Base-by-base conservation (phyloP, 2,113 vertebrate species). In the Felis chaus region DNA sequence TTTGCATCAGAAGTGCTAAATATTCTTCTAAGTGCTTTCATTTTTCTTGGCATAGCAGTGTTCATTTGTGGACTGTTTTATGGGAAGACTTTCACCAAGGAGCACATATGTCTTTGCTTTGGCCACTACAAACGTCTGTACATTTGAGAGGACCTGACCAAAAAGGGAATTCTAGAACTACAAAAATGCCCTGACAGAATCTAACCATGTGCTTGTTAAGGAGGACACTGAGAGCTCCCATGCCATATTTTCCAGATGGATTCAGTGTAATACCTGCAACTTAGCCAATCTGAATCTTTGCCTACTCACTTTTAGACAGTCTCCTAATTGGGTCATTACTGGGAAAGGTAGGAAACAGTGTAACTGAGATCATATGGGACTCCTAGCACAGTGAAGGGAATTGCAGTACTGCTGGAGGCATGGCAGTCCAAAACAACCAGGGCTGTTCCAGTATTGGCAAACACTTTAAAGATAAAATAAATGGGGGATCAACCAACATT, bases 381-480 rank as follows among this genome's bases (percentile, higher is more conserved):
- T 36, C 8, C 13, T 19, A 57, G 45, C 5, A 25, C 36, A 29
- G 10, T 6, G 48, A 74, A n/a, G 68, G 68, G n/a, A 45, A 16
- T 87, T 23, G 76, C 63, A 69, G 0, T 5, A 13, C 57, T 55
- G 45, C 33, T 55, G 33, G 66, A 7, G n/a, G 50, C 0, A 1
- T 92, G 87, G 41, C 14, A 4, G 31, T 23, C 29, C 27, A 48
- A 48, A 27, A 65, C 71, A 74, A 19, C 63, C 8, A 3, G 45
- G 23, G 5, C 57, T 71, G 25, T 36, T 95, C 29, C 39, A 41
- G 9, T 31, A 71, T 69, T 84, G 79, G 81, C 79, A 94, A 69
- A 86, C 27, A 65, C 50, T 93, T 96, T 82, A 53, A 94, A 94
- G 79, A 91, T 68, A 86, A 98, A 98, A 92, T 86, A 82, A 89